Base-by-base conservation (phyloP, 2,113 vertebrate genomes). In the Lycaon pictus region DNA sequence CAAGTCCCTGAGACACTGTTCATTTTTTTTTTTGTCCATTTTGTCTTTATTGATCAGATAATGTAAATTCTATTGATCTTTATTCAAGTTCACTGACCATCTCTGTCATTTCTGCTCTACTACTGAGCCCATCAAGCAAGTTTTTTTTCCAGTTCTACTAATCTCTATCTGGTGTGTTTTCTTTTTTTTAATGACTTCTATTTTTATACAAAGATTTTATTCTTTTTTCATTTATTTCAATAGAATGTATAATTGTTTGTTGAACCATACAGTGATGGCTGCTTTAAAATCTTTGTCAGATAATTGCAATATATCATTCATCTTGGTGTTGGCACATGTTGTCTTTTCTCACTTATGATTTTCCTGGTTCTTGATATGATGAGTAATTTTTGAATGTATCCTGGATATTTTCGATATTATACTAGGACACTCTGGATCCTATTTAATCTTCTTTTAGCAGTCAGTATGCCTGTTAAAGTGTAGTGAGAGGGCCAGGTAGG, bases 121-220 rank as follows among this genome's bases (percentile, higher is more conserved):
- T 35, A 37, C 37, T 85, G 6, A 62, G 19, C 17, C 15, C 7
- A 67, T 69, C 29, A 32, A 27, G 8, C 20, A 76, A 76, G 63
- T 35, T 93, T 81, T 93, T 81, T 89, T 86, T 93, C 71, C 37
- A n/a, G 3, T 93, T 90, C 37, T 67, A 74, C 43, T 90, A 20
- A 90, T 60, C 35, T 95, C 56, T 20, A 90, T 74, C 72, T 37
- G 5, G 19, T 56, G 16, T 1, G 77, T 79, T 53, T 32, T 17
- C 1, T 19, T 29, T 7, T 84, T 90, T 63, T 86, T 20, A 53
- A 69, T 53, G 62, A 55, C 35, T 55, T 87, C 51, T 56, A 23
- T 93, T 74, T 35, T 4, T 84, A 55, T 72, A 13, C 7, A 7
- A 5, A 80, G 1, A 27, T 86, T 85, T 89, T 71, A 16, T 69